A percentile compares a stretch with the other conserved stretches of the same genome.
Conservation (phyloP, 2,888 invertebrate species). For the Conistra vaccinii region DNA sequence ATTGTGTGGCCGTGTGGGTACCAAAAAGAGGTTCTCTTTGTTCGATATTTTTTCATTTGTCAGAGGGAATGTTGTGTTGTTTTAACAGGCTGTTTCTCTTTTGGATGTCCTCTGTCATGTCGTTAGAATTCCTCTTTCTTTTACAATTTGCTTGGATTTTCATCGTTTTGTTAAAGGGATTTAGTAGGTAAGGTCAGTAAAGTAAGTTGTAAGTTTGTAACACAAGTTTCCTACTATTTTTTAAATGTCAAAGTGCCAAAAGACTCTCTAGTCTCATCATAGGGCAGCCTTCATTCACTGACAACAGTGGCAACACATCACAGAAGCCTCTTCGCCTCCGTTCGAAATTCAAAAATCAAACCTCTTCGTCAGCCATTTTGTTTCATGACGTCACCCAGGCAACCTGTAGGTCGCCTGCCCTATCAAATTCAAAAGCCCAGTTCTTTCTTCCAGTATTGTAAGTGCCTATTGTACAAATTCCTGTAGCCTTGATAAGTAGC, state of each 20-base stretch:
- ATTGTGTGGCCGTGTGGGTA: conserved; percentile 63
- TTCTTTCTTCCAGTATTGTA: conserved; percentile 48
- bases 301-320: not conserved
- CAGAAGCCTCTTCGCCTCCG: not conserved
- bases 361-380: conserved; percentile 49
- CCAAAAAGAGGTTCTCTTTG: conserved; percentile 67
- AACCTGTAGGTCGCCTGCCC: conserved; percentile 38
- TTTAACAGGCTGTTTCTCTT: conserved; percentile 56
- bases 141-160: conserved; percentile 10
- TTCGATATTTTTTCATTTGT: conserved; percentile 58
- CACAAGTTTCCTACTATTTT: not conserved
- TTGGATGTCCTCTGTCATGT: conserved; percentile 26
- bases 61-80: conserved; percentile 64
- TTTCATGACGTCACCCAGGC: conserved; percentile 52
- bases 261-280: not conserved
- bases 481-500: conserved; percentile 70
- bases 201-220: not conserved
- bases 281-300: not conserved
- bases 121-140: conserved; percentile 18
- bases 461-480: conserved; percentile 45
- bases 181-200: not conserved
- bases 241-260: not conserved
- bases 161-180: not conserved
- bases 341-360: conserved; percentile 30
- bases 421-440: conserved; percentile 10